Conservation (phyloP, 2,797 vertebrate genomes). For the Mormyrus hasselquistii region DNA sequence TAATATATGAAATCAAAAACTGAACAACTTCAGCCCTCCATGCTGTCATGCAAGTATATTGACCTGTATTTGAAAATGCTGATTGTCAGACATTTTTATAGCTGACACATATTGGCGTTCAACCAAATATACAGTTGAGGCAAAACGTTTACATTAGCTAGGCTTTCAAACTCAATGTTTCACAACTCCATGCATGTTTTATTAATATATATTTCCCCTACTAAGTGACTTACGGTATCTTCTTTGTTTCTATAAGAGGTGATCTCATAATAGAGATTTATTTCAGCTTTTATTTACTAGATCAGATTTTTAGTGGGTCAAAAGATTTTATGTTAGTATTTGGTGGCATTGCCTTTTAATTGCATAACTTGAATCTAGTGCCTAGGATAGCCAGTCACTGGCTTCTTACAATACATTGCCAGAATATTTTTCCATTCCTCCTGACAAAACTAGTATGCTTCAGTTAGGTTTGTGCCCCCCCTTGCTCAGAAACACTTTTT, state of each 20-base stretch:
- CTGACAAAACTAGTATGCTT: not conserved
- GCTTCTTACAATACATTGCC: not conserved
- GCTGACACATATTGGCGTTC: not conserved
- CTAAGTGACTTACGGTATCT: not conserved
- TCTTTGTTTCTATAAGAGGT: not conserved
- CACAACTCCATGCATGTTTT: not conserved
- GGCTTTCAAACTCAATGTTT: not conserved
- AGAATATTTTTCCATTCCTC: not conserved
- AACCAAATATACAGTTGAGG: not conserved
- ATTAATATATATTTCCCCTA: not conserved
- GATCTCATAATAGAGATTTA: not conserved
- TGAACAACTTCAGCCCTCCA: not conserved
- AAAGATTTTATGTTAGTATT: not conserved
- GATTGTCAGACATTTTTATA: not conserved
- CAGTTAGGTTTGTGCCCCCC: not conserved
- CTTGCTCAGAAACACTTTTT: not conserved
- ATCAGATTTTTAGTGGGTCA: not conserved
- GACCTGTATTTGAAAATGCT: not conserved
- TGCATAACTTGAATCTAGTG: not conserved
- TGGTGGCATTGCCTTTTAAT: not conserved
- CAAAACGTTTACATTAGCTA: not conserved
- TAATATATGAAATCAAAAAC: not conserved
- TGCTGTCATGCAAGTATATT: not conserved
- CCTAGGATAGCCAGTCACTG: not conserved
- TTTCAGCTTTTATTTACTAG: not conserved